phyloP scores from a whole-genome alignment of 2,113 vertebrate genomes.

The Otocyon megalotis region DNA sequence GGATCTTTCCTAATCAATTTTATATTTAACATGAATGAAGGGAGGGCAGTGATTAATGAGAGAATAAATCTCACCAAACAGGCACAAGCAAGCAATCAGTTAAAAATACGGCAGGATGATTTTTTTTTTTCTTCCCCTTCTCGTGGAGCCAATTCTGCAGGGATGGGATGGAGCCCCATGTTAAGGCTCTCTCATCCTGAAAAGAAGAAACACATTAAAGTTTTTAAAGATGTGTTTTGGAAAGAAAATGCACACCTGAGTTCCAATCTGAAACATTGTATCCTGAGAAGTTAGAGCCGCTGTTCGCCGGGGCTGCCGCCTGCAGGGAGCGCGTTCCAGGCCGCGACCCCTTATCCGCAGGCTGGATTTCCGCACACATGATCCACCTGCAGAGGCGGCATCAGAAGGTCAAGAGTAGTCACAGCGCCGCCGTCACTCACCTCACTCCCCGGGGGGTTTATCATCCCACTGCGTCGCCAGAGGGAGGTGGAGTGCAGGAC shows the following conservation, averaged over 20 bases:
- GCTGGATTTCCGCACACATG: background rate
- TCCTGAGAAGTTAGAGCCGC: fast-evolving
- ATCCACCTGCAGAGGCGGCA: fast-evolving
- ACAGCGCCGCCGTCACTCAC: background rate
- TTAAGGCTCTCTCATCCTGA: background rate
- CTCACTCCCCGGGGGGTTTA: background rate
- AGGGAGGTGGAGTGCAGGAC: background rate
- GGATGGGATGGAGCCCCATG: no score
- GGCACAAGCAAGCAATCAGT: conserved; percentile 83
- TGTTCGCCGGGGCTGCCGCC: fast-evolving
- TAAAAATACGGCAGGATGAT: conserved; percentile 81
- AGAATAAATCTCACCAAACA: conserved; percentile 90
- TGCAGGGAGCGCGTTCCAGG: background rate
- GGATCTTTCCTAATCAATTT: conserved; percentile 92
- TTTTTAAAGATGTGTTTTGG: background rate
- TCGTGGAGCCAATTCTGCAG: conserved; percentile 59
- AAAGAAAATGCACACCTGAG: background rate
- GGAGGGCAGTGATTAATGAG: conserved; percentile 93
- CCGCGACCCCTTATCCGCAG: background rate
- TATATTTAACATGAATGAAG: conserved; percentile 91
- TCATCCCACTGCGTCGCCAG: background rate
- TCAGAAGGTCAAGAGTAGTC: background rate
- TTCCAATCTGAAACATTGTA: fast-evolving
- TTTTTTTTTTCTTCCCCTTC: background rate
- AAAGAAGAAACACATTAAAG: background rate